phyloP scores from a whole-genome alignment of 1,140 invertebrate species.

The Zaprionus ghesquierei region DNA sequence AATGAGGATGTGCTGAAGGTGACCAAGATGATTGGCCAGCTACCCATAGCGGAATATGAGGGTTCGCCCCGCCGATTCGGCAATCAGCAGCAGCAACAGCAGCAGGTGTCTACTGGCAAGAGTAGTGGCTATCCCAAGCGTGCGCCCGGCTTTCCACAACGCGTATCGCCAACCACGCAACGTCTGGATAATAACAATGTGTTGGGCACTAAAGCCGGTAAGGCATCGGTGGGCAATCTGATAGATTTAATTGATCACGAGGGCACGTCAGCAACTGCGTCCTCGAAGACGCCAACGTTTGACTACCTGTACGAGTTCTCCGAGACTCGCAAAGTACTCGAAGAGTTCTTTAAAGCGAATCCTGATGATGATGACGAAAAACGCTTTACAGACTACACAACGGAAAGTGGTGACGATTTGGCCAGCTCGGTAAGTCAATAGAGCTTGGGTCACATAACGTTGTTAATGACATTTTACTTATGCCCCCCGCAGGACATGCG shows the following conservation, averaged over 20 bases:
- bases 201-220: constrained; percentile 32
- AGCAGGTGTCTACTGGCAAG: constrained; percentile 11
- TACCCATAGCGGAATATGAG: constrained; percentile 89
- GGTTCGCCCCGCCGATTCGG: constrained; percentile 95
- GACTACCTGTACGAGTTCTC: constrained; percentile 95
- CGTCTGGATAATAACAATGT: constrained; percentile 26
- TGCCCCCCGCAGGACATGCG: constrained; percentile 24
- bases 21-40: constrained; percentile 91
- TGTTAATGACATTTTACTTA: background rate
- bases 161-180: constrained; percentile 64
- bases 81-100: constrained; percentile 36
- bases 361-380: constrained; percentile 85
- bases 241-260: constrained; percentile 69
- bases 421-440: constrained; percentile 53
- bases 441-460: background rate
- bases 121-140: constrained; percentile 83
- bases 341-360: constrained; percentile 93
- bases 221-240: constrained; percentile 56
- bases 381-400: constrained; percentile 74
- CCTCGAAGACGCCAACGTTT: constrained; percentile 85
- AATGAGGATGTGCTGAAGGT: constrained; percentile 86
- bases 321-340: constrained; percentile 94
- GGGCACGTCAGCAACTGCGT: constrained; percentile 11
- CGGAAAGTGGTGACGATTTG: constrained; percentile 77
- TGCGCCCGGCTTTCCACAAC: constrained; percentile 88